Conservation (phyloP, 1,140 invertebrate species). For the silkworm (Bombyx mori) region DNA sequence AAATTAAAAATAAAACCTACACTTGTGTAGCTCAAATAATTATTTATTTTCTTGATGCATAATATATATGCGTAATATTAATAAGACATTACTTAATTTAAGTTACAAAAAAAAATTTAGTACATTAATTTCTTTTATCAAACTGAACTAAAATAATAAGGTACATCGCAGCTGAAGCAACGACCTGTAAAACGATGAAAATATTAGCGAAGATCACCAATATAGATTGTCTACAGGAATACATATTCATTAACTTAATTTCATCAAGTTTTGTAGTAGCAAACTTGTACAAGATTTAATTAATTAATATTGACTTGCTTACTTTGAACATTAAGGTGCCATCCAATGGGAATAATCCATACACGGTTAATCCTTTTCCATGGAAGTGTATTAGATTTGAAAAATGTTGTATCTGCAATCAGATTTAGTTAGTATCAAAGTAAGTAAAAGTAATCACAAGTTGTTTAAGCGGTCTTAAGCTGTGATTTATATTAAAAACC, state of each 20-base stretch:
- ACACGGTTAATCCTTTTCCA: constrained; percentile 29
- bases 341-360: constrained; percentile 37
- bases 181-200: constrained; percentile 32
- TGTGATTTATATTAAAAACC: not conserved
- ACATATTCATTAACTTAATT: not conserved
- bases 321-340: constrained; percentile 43
- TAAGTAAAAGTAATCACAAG: not conserved
- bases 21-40: too few species aligned
- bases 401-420: constrained; percentile 47
- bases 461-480: not conserved
- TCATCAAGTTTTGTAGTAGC: not conserved
- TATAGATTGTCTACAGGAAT: not conserved
- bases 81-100: too few species aligned
- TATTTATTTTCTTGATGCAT: too few species aligned
- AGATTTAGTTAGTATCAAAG: constrained; percentile 2
- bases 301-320: constrained; percentile 8
- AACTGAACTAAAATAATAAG: constrained; percentile 54
- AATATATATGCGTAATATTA: not conserved
- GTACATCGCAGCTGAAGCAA: constrained; percentile 42
- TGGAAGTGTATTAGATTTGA: constrained; percentile 36
- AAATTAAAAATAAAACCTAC: not conserved
- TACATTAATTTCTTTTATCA: constrained; percentile 13
- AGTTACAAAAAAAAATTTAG: too few species aligned
- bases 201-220: constrained; percentile 2
- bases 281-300: not conserved